phyloP scores from a whole-genome alignment of 2,797 vertebrate species.

The Nyctalus aviator region DNA sequence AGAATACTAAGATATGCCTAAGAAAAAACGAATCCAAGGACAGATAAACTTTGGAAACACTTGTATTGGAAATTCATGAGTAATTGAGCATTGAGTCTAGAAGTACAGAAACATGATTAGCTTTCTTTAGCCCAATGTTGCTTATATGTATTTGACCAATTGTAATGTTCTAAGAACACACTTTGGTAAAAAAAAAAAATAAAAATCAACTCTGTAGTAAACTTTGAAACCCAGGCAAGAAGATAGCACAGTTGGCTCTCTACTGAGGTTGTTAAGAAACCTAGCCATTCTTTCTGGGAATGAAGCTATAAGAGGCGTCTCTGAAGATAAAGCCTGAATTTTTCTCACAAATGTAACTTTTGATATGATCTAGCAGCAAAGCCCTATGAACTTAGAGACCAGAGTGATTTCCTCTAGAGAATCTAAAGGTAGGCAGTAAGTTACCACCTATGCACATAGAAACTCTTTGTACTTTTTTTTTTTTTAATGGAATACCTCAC shows the following conservation, averaged over 20 bases:
- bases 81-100: not conserved
- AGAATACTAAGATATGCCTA: slow-evolving; percentile 5
- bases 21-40: slow-evolving; percentile 5
- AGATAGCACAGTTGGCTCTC: not conserved
- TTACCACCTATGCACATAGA: not conserved
- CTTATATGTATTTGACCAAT: not conserved
- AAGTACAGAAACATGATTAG: slow-evolving; percentile 1
- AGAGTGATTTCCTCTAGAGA: not conserved
- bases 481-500: not conserved
- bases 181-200: not conserved
- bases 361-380: not conserved
- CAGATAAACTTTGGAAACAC: not conserved
- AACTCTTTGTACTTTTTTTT: not conserved
- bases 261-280: not conserved
- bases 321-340: slow-evolving; percentile 8
- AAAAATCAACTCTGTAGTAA: not conserved
- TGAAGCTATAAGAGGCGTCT: not conserved
- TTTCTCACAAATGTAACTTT: slow-evolving; percentile 51
- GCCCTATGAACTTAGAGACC: not conserved
- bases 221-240: slow-evolving; percentile 19
- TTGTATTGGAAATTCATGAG: not conserved
- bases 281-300: not conserved
- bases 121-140: not conserved
- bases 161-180: not conserved
- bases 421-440: slow-evolving; percentile 19